Conservation (phyloP, 2,797 vertebrate species). For the Garrulus glandarius region DNA sequence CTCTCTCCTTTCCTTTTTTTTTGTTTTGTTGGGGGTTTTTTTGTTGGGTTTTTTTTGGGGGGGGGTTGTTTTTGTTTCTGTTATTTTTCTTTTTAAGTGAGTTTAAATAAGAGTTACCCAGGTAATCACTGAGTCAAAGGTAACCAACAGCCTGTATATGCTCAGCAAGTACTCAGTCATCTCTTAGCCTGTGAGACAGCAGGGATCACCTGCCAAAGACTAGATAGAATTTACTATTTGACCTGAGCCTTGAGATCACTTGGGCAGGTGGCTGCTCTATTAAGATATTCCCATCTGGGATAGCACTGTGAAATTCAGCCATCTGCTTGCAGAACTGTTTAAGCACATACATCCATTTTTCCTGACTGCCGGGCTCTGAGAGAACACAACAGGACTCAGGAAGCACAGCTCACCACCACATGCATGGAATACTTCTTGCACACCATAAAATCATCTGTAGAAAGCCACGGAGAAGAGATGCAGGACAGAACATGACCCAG, state of each 20-base stretch:
- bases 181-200: not conserved
- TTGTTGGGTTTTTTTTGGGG: too few relatives aligned
- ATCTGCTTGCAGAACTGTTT: constrained; percentile 51
- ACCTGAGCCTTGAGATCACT: constrained; percentile 43
- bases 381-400: not conserved
- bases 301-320: constrained; percentile 27
- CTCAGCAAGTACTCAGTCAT: not conserved
- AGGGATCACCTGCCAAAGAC: constrained; percentile 16
- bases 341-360: not conserved
- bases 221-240: constrained; percentile 33
- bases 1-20: too few relatives aligned
- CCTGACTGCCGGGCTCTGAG: not conserved
- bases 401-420: not conserved
- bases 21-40: too few relatives aligned
- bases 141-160: not conserved
- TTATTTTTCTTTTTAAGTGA: not conserved
- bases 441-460: not conserved
- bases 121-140: not conserved
- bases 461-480: not conserved
- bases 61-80: too few relatives aligned
- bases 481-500: not conserved
- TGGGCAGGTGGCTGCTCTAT: constrained; percentile 60
- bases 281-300: constrained; percentile 53
- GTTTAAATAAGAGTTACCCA: not conserved
- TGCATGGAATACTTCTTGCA: not conserved